Conservation (phyloP, 2,888 invertebrate species). For the Sphinx pinastri region DNA sequence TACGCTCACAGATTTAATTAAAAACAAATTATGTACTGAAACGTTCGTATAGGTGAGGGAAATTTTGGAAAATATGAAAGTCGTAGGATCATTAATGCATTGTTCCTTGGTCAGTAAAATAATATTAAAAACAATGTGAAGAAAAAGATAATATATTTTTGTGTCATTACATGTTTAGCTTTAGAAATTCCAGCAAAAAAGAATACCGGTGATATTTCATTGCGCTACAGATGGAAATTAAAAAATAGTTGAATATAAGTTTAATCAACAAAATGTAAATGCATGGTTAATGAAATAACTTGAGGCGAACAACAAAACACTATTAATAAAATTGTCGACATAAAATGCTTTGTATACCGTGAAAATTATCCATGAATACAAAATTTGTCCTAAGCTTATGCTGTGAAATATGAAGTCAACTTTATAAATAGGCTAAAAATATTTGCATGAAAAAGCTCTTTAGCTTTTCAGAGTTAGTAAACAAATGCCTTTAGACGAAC, state of each 20-base stretch:
- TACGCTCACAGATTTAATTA: no score
- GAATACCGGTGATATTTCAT: no score
- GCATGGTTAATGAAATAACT: slow-evolving; percentile 25
- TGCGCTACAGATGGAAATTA: no score
- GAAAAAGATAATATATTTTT: no score
- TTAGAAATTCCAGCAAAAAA: no score
- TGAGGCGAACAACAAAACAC: not conserved
- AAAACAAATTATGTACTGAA: no score
- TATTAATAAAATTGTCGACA: slow-evolving; percentile 27
- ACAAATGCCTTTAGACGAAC: slow-evolving; percentile 48
- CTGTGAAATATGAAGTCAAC: slow-evolving; percentile 51
- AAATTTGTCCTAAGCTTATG: slow-evolving; percentile 49
- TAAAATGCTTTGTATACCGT: slow-evolving; percentile 14
- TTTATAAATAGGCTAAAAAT: slow-evolving; percentile 53
- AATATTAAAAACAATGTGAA: no score
- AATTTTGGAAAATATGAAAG: no score
- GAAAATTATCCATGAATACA: slow-evolving; percentile 35
- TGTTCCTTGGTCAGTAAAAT: no score
- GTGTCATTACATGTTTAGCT: no score
- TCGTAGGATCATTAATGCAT: no score
- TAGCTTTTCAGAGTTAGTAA: slow-evolving; percentile 49
- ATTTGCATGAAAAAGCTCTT: slow-evolving; percentile 58
- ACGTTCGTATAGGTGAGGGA: no score
- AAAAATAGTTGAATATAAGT: not conserved
- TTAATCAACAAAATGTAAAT: not conserved